Evolutionary conservation across 1,140 invertebrate species (phyloP), one percentile per base, ranked within the genome.

Genomic region (Orius insidiosus): DNA sequence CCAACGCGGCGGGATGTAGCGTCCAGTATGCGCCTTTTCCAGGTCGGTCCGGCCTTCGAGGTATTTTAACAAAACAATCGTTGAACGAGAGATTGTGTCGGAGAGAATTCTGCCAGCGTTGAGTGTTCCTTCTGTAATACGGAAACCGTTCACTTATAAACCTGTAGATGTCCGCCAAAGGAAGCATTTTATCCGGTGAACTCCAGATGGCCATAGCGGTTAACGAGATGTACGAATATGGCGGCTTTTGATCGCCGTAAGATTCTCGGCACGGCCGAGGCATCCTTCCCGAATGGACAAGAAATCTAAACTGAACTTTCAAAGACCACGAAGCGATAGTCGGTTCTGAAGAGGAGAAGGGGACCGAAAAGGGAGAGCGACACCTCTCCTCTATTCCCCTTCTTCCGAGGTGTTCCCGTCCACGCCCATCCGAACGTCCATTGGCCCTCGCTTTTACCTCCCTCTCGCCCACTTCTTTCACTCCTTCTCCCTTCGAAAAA

Each of bases 161-260:
- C 58, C 83, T 81, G 66, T 93, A 93, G 58, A 93, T 93, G 58
- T 92, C 88, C 24, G 82, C 85, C 15, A 97, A 67, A 3, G 92
- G 89, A 37, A 94, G 66, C 90, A 95, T 96, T 61, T 93, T 93
- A 60, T 95, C 87, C 13, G 79, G 76, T 1, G 85, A 92, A 52
- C 78, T 83, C 77, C 89, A 89, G 52, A 97, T 96, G 9, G 92
- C 92, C 90, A 96, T 95, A 16, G 90, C 92, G 9, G 90, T 96
- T 40, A 97, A 66, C 0, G 89, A 92, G 49, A 97, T 96, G 61
- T 97, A 96, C 0, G 89, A 95, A 61, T 93, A 97, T 0, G 92
- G 90, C 34, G 92, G 92, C 60, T 97, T 97, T 58, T 92, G 85
- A 60, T 88, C 86, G 57, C 85, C 86, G 62, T 92, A 93, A n/a